These are phyloP conservation scores for Paratilapia polleni DNA, from an alignment of 2,113 vertebrate genomes.

Conservation along the genomic window DNA sequence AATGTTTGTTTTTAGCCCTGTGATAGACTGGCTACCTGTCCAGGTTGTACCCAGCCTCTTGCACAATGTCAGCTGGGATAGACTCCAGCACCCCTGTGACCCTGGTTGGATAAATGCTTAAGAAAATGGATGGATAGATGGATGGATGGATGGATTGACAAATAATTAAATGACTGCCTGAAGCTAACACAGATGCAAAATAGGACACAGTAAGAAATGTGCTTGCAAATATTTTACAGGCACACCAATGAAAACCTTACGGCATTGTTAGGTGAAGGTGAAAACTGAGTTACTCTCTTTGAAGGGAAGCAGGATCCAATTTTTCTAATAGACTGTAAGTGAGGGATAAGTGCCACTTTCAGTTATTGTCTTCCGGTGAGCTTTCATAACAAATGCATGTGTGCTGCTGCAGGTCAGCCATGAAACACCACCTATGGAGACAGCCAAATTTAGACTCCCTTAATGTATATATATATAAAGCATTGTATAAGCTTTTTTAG, in stretches of 20 bases:
- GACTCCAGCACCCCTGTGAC: background rate
- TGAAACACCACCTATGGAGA: constrained; percentile 36
- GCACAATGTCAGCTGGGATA: background rate
- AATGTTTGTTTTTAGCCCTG: background rate
- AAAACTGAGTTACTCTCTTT: background rate
- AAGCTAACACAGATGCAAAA: background rate
- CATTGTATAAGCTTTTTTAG: constrained; percentile 34
- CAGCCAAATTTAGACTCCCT: constrained; percentile 43
- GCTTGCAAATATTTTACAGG: background rate
- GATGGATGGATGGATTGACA: background rate
- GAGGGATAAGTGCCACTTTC: constrained; percentile 25
- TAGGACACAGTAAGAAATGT: background rate
- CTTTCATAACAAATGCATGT: constrained; percentile 31
- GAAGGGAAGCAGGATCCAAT: constrained; percentile 18
- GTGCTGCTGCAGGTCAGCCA: constrained; percentile 19
- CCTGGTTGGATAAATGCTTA: background rate
- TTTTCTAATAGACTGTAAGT: constrained; percentile 24
- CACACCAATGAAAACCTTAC: background rate
- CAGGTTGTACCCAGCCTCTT: no score
- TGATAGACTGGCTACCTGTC: no score
- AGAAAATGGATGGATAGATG: background rate
- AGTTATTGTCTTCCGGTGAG: constrained; percentile 35
- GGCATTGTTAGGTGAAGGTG: background rate
- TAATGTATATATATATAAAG: constrained; percentile 48
- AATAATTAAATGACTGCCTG: background rate